A percentile compares a stretch with the other conserved stretches of the same genome.
Evolutionary conservation across 2,888 invertebrate genomes (phyloP).

Genomic region (Cabera pusaria): DNA sequence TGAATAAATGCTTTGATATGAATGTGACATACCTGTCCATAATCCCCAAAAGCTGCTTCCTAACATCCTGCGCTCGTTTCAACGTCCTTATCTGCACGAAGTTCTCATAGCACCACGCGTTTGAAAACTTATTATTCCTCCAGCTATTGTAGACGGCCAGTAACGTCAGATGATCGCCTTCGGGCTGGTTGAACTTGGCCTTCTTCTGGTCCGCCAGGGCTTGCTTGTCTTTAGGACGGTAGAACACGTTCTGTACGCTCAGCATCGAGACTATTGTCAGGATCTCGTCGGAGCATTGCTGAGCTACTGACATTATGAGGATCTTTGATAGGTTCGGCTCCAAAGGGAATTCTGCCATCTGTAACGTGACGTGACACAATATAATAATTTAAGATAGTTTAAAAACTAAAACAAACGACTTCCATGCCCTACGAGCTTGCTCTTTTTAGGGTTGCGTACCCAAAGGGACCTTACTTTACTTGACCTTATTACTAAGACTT

Average conservation of each 20-base stretch:
- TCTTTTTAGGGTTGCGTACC: too few species aligned
- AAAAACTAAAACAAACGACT: too few species aligned
- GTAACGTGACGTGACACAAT: too few species aligned
- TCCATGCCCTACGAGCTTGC: too few species aligned
- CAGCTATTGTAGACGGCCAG: conserved; percentile 99
- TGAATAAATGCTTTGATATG: too few species aligned
- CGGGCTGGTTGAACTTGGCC: conserved; percentile 99
- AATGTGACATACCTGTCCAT: conserved; percentile 97
- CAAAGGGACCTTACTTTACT: too few species aligned
- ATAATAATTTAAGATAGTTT: too few species aligned
- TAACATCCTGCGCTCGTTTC: conserved; percentile 98
- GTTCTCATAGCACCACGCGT: conserved; percentile 99
- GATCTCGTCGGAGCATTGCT: conserved; percentile 99
- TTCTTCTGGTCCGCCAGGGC: conserved; percentile 99
- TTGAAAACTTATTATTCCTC: conserved; percentile 99
- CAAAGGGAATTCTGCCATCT: conserved; percentile 99
- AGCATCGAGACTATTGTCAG: conserved; percentile 99
- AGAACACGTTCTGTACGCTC: conserved; percentile 99
- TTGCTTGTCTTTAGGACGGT: conserved; percentile 96
- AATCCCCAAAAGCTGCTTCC: conserved; percentile 98
- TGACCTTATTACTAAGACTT: too few species aligned
- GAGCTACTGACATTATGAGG: conserved; percentile 99
- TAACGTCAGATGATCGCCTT: conserved; percentile 98
- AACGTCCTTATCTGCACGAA: conserved; percentile 98
- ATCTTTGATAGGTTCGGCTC: conserved; percentile 99